Base-by-base conservation (phyloP, 2,888 invertebrate genomes). In the Neria commutata region DNA sequence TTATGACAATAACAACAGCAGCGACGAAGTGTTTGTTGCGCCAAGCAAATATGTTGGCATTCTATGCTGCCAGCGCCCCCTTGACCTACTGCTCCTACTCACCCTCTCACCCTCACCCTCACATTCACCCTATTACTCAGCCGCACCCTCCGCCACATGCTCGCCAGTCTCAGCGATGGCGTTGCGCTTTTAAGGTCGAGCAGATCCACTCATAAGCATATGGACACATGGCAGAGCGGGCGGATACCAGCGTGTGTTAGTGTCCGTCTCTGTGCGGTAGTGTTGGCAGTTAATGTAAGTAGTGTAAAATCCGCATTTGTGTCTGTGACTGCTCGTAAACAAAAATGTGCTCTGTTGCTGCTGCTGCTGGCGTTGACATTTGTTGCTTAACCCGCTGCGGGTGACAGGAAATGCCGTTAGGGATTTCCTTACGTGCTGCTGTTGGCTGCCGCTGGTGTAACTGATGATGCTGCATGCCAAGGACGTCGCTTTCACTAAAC, bases 401-500 rank as follows among this genome's bases (percentile, higher is more conserved):
- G n/a, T 46, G 54, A 46, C 54, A 47, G 54, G 54, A 54, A 46
- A 23, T 54, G 54, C 54, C 54, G 16, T 34, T 34, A 37, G 46
- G 26, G 46, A 54, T 46, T 54, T 54, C 54, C 46, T 21, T 23
- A n/a, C n/a, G 6, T 54, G 16, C 19, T 24, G 26, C 16, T 24
- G n/a, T n/a, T n/a, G n/a, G n/a, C n/a, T n/a, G n/a, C n/a, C n/a
- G n/a, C n/a, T n/a, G n/a, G n/a, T n/a, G n/a, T n/a, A n/a, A n/a
- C n/a, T n/a, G n/a, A n/a, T n/a, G n/a, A n/a, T n/a, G n/a, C n/a
- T n/a, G n/a, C n/a, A n/a, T n/a, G n/a, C n/a, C n/a, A n/a, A n/a
- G n/a, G n/a, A n/a, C n/a, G n/a, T n/a, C n/a, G n/a, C n/a, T n/a
- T n/a, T n/a, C n/a, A n/a, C n/a, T n/a, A n/a, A n/a, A n/a, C 58